Evolutionary conservation across 2,797 vertebrate species (phyloP).

Genomic region (Diplodus sargus): DNA sequence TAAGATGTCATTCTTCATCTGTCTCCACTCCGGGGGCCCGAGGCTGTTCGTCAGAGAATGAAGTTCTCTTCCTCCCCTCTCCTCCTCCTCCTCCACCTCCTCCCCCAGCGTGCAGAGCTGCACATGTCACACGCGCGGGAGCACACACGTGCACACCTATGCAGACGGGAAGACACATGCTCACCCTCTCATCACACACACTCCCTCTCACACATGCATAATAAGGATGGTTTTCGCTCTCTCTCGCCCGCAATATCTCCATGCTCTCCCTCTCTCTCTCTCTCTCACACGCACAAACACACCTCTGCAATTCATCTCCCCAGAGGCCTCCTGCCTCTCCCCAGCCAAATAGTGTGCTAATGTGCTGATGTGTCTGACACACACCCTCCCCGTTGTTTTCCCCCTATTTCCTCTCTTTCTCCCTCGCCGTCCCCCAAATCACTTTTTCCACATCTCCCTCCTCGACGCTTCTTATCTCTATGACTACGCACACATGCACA

Average conservation of each 20-base stretch:
- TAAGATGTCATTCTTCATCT: slow-evolving; percentile 80
- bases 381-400: slow-evolving; percentile 36
- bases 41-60: slow-evolving; percentile 46
- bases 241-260: slow-evolving; percentile 17
- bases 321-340: slow-evolving; percentile 56
- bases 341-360: slow-evolving; percentile 72
- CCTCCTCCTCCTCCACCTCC: slow-evolving; percentile 28
- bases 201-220: slow-evolving; percentile 26
- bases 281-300: slow-evolving; percentile 1
- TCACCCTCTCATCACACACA: slow-evolving; percentile 32
- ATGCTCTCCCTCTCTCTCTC: slow-evolving; percentile 4
- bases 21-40: slow-evolving; percentile 38
- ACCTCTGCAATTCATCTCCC: slow-evolving; percentile 55
- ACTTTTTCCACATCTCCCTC: slow-evolving; percentile 38
- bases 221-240: slow-evolving; percentile 2
- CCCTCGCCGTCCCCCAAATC: slow-evolving; percentile 31
- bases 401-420: slow-evolving; percentile 42
- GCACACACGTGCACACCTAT: slow-evolving; percentile 25
- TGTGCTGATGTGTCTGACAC: slow-evolving; percentile 71
- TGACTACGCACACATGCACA: slow-evolving; percentile 4
- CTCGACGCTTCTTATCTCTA: not conserved
- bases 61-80: slow-evolving; percentile 50
- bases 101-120: slow-evolving; percentile 32
- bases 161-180: slow-evolving; percentile 35
- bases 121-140: slow-evolving; percentile 34